phyloP scores from a whole-genome alignment of 2,888 invertebrate genomes.

The Teleiodes luculella region DNA sequence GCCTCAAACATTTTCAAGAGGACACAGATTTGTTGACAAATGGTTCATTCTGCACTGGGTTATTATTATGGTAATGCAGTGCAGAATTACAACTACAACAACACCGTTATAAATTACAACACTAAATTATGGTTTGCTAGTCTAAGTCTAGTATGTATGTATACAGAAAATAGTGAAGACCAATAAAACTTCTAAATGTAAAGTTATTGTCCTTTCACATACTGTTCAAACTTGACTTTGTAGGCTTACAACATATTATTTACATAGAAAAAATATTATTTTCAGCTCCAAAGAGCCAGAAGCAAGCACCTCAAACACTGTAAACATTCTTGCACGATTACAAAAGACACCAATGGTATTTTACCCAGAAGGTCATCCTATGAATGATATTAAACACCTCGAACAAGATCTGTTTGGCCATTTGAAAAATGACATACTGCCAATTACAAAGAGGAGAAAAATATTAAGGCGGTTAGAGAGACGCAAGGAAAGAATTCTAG shows the following conservation, averaged over 20 bases:
- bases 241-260: not conserved
- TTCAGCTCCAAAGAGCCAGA: conserved; percentile 33
- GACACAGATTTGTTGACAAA: too few species aligned
- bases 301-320: conserved; percentile 38
- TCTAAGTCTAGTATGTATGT: too few species aligned
- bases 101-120: too few species aligned
- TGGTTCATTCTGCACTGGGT: too few species aligned
- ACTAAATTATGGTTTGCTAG: too few species aligned
- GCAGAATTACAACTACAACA: too few species aligned
- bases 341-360: conserved; percentile 39
- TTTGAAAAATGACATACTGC: conserved; percentile 55
- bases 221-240: not conserved
- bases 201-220: too few species aligned
- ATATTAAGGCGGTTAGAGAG: conserved; percentile 66
- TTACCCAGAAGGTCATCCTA: conserved; percentile 71
- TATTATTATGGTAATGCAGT: too few species aligned
- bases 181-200: too few species aligned
- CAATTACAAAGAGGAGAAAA: conserved; percentile 66
- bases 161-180: too few species aligned
- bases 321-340: conserved; percentile 34
- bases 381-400: conserved; percentile 71
- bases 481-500: conserved; percentile 51
- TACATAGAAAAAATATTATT: conserved; percentile 5
- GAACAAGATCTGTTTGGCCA: conserved; percentile 71
- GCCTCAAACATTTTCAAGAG: too few species aligned